Conservation (phyloP, 2,888 invertebrate species). For the Caenorhabditis imperialis region DNA sequence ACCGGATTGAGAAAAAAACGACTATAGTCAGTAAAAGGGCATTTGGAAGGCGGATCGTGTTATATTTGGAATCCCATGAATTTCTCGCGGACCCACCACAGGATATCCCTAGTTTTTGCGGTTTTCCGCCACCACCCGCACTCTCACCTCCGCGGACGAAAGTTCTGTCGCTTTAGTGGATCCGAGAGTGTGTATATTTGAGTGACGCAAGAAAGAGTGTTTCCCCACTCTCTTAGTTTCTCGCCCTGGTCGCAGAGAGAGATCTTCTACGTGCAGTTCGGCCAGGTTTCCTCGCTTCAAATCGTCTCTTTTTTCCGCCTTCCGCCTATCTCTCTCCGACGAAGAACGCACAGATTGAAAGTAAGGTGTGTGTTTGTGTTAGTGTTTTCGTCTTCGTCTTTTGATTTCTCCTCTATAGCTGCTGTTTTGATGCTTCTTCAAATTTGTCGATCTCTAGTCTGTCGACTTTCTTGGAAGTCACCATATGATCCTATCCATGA, state of each 20-base stretch:
- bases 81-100: no score
- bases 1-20: no score
- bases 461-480: background rate
- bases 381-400: no score
- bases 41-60: no score
- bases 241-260: slow-evolving; percentile 11
- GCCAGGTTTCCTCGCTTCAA: slow-evolving; percentile 3
- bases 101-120: no score
- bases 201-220: slow-evolving; percentile 10
- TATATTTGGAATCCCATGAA: no score
- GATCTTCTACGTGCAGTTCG: slow-evolving; percentile 40
- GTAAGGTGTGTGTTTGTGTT: slow-evolving; percentile 24
- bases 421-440: background rate
- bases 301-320: slow-evolving; percentile 12
- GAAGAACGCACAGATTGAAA: slow-evolving; percentile 17
- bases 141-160: no score
- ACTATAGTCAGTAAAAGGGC: no score
- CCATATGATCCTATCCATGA: no score
- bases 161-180: no score
- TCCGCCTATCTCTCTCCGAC: slow-evolving; percentile 8
- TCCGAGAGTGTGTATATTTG: background rate
- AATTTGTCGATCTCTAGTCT: background rate
- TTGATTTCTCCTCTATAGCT: no score
- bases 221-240: slow-evolving; percentile 10
- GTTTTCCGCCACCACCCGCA: no score